Evolutionary conservation across 2,113 vertebrate genomes (phyloP).

Genomic region (Paedocypris sp.): DNA sequence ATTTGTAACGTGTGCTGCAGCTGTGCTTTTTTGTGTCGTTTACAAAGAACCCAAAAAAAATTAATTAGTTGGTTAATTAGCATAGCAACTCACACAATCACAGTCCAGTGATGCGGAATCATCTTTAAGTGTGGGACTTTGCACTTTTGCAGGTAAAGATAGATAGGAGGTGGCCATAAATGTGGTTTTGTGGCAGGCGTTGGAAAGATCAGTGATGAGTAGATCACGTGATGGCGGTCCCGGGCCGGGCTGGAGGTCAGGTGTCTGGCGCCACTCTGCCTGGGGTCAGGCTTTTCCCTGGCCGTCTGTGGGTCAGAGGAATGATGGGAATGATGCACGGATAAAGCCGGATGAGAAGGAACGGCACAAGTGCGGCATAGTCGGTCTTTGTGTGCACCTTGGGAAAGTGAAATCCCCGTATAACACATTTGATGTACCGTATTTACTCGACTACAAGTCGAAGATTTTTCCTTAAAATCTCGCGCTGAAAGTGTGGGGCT

Average conservation of each 20-base stretch:
- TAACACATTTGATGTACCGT: no score
- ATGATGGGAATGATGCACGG: constrained; percentile 16
- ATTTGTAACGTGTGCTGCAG: no score
- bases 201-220: no score
- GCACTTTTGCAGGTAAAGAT: not conserved
- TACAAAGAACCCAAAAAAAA: no score
- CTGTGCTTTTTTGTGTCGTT: no score
- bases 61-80: no score
- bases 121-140: not conserved
- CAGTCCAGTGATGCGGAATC: not conserved
- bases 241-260: constrained; percentile 40
- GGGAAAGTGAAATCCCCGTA: not conserved
- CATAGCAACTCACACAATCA: not conserved
- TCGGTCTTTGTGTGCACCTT: constrained; percentile 5
- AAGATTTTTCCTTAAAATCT: no score
- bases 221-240: no score
- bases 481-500: no score
- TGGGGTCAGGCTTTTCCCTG: constrained; percentile 35
- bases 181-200: not conserved
- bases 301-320: constrained; percentile 36
- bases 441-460: no score
- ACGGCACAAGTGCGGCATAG: not conserved
- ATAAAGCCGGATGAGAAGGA: not conserved
- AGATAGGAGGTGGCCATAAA: not conserved
- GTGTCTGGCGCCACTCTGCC: constrained; percentile 41